Evolutionary conservation across 2,888 invertebrate genomes (phyloP), one percentile per base, ranked within the genome.

Genomic region (Stramonita haemastoma): DNA sequence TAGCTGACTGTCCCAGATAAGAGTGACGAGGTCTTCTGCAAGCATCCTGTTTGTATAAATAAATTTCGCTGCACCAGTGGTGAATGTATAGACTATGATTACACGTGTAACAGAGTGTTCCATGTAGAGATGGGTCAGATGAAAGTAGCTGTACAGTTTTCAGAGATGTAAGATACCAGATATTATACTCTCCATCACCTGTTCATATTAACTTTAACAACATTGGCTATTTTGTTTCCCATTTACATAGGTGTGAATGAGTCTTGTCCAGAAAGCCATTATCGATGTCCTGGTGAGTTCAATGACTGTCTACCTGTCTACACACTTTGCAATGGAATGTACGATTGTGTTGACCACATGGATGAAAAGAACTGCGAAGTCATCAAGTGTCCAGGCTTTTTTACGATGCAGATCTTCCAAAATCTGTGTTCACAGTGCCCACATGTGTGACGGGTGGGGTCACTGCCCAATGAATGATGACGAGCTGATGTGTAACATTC

Each of bases 401-500:
- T 70, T 56, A 5, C n/a, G 66, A 8, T 86, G 86, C 36, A 6
- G 86, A 66, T 17, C 8, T n/a, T 86, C 86, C 15, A 66, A 1
- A 34, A 56, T 70, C 0, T 86, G 86, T 56, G 60, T 86, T 22
- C 86, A 86, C 70, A 29, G 11, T 17, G 34, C 66, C 86, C 70
- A 66, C 36, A 8, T 86, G 56, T 86, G 86, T 86, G 86, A 86
- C 17, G 86, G 86, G 66, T 60, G 60, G 66, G 34, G 34, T 32
- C 86, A 86, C 29, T 86, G 86, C 17, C 86, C 86, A 70, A 32
- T 26, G 32, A 5, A 34, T 86, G 86, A 86, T 34, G 86, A 86
- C 36, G 86, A 86, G 22, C 34, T 86, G 19, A 8, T 34, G 34
- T 86, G 86, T 66, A 22, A 70, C 36, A 13, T 36, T 2, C 34